Percentiles rank a stretch among this genome's conserved stretches.
phyloP scores from a whole-genome alignment of 2,888 invertebrate species.

The Lasioglossum malachurum region DNA sequence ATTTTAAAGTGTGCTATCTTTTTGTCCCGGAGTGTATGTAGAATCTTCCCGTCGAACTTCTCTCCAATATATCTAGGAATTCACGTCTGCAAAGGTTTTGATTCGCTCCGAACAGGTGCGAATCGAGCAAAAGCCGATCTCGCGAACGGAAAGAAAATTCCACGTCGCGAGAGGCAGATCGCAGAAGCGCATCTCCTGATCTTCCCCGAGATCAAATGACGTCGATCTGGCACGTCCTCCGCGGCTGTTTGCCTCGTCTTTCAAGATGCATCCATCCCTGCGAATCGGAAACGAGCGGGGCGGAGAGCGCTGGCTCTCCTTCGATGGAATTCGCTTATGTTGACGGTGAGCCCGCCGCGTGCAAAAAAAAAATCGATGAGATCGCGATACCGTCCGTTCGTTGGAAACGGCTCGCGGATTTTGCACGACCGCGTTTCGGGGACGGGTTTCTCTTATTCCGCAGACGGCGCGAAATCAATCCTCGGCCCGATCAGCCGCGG shows the following conservation, averaged over 20 bases:
- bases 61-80: too few species aligned
- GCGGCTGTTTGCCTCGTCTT: conserved; percentile 58
- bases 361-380: conserved; percentile 69
- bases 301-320: conserved; percentile 32
- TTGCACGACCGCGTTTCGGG: conserved; percentile 21
- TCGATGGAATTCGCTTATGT: conserved; percentile 75
- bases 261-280: conserved; percentile 44
- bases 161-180: neutral
- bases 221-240: conserved; percentile 55
- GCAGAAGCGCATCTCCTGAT: conserved; percentile 39
- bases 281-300: conserved; percentile 68
- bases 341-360: conserved; percentile 42
- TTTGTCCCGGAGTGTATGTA: too few species aligned
- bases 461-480: conserved; percentile 53
- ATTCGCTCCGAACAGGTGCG: too few species aligned
- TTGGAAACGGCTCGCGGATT: conserved; percentile 39
- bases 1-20: too few species aligned
- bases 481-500: neutral
- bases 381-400: conserved; percentile 63
- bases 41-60: too few species aligned
- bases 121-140: neutral
- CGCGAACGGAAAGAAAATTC: neutral
- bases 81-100: too few species aligned
- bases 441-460: conserved; percentile 50
- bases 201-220: conserved; percentile 62